phyloP scores from a whole-genome alignment of 1,140 invertebrate genomes.

The Probaryconus sp. region DNA sequence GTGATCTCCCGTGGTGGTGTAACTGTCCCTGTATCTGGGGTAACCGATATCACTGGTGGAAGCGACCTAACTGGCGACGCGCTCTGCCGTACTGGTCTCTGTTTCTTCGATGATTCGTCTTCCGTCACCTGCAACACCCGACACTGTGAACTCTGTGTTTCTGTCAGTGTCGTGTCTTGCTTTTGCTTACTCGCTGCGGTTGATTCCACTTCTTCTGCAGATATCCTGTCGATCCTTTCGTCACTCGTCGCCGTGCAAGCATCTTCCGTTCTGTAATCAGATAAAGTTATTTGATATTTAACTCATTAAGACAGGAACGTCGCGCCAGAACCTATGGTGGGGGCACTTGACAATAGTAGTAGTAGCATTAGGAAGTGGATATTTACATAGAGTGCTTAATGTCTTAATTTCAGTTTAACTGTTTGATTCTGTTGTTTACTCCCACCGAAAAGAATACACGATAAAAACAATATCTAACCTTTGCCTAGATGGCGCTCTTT shows the following conservation, averaged over 20 bases:
- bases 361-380: too few relatives aligned
- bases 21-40: slow-evolving; percentile 64
- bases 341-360: too few relatives aligned
- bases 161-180: slow-evolving; percentile 43
- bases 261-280: slow-evolving; percentile 55
- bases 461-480: slow-evolving; percentile 33
- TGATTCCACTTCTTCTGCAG: slow-evolving; percentile 11
- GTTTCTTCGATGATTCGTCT: slow-evolving; percentile 16
- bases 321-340: not conserved
- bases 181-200: slow-evolving; percentile 54
- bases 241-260: slow-evolving; percentile 61
- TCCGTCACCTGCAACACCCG: slow-evolving; percentile 55
- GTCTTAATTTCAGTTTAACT: too few relatives aligned
- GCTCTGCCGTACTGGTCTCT: slow-evolving; percentile 65
- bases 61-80: slow-evolving; percentile 74
- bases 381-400: too few relatives aligned
- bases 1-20: slow-evolving; percentile 12
- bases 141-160: slow-evolving; percentile 45
- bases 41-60: slow-evolving; percentile 75
- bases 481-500: slow-evolving; percentile 55
- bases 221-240: slow-evolving; percentile 53
- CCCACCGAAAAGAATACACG: too few relatives aligned
- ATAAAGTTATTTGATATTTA: not conserved
- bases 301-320: too few relatives aligned
- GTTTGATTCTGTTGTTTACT: too few relatives aligned